A percentile compares a stretch with the other conserved stretches of the same genome.
These are phyloP conservation scores for Pyrgilauda ruficollis DNA, from an alignment of 2,113 vertebrate species.

Conservation along the genomic window DNA sequence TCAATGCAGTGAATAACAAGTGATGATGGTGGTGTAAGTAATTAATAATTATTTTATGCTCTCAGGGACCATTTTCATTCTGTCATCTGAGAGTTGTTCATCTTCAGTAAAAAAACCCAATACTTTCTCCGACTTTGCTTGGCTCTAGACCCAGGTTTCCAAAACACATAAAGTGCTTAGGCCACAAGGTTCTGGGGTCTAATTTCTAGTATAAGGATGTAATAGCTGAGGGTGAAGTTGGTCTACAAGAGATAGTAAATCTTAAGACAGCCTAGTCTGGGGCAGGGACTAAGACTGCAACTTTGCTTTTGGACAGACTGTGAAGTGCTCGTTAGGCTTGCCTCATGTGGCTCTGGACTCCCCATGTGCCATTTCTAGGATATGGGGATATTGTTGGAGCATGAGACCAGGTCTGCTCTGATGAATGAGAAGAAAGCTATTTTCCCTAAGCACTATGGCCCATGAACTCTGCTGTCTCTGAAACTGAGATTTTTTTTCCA, in stretches of 20 bases:
- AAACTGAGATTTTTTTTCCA: not conserved
- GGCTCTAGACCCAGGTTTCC: not conserved
- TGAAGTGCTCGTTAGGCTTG: not conserved
- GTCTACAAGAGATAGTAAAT: not conserved
- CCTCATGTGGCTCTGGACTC: not conserved
- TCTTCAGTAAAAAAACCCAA: not conserved
- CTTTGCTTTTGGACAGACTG: not conserved
- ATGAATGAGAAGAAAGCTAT: not conserved
- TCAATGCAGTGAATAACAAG: conserved; percentile 5
- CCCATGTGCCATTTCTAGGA: not conserved
- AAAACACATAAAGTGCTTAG: not conserved
- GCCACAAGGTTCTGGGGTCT: not conserved
- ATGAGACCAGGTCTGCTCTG: not conserved
- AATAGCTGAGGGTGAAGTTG: not conserved
- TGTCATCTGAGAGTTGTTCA: not conserved
- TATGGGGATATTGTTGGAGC: not conserved
- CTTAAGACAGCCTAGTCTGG: not conserved
- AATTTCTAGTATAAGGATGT: not conserved
- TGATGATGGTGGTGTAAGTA: not conserved
- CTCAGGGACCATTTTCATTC: not conserved
- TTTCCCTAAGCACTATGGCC: not conserved
- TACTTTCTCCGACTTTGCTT: not conserved
- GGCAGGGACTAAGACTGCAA: not conserved
- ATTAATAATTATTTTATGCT: conserved; percentile 32
- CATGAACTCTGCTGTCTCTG: not conserved